These are phyloP conservation scores for Ailurus styani DNA, from an alignment of 2,113 vertebrate genomes.

Conservation along the genomic window DNA sequence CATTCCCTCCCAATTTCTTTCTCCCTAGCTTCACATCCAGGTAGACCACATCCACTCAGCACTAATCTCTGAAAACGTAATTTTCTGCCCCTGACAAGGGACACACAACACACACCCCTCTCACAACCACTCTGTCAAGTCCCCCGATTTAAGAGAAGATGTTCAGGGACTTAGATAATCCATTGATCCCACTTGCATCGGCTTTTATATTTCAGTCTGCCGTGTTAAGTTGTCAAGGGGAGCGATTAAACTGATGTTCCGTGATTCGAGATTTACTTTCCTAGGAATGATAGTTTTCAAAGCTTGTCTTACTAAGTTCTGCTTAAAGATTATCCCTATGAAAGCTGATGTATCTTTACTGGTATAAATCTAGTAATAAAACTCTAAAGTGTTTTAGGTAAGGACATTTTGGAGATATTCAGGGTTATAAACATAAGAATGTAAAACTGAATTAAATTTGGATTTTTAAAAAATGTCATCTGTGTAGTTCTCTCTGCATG, in stretches of 20 bases:
- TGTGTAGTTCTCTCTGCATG: conserved; percentile 77
- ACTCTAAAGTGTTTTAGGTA: conserved; percentile 83
- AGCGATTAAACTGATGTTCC: conserved; percentile 84
- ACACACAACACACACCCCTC: conserved; percentile 67
- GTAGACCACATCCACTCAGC: conserved; percentile 7
- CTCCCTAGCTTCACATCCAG: conserved; percentile 80
- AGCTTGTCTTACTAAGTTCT: conserved; percentile 82
- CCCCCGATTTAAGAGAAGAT: conserved; percentile 77
- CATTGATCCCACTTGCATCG: conserved; percentile 86
- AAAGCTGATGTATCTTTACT: conserved; percentile 83
- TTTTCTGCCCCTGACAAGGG: conserved; percentile 54
- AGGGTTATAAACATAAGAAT: conserved; percentile 82
- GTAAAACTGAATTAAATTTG: conserved; percentile 82
- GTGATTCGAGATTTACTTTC: conserved; percentile 83
- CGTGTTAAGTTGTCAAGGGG: conserved; percentile 85
- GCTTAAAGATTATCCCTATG: conserved; percentile 84
- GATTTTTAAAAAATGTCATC: conserved; percentile 77
- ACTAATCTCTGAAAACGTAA: conserved; percentile 49
- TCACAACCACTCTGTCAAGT: conserved; percentile 60
- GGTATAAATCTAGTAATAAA: conserved; percentile 82
- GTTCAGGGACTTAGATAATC: conserved; percentile 89
- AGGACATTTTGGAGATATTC: conserved; percentile 82
- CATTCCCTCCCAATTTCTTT: conserved; percentile 78
- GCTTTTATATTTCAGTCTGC: conserved; percentile 86
- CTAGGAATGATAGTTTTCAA: conserved; percentile 81